Conservation (phyloP, 2,888 invertebrate species). For the Odontothrips loti region DNA sequence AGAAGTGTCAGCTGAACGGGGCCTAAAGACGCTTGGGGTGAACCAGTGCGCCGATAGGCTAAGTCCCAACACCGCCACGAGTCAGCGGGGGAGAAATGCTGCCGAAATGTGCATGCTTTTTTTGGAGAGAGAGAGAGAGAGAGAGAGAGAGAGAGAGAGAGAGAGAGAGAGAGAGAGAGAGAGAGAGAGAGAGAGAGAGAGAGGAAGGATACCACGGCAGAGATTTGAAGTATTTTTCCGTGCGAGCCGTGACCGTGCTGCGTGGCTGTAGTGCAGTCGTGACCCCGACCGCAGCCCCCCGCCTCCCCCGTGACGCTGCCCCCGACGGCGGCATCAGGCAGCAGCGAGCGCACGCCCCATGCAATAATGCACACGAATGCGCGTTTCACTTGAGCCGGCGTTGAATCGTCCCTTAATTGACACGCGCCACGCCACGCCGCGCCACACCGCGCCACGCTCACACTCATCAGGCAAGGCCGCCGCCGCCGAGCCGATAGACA, state of each 20-base stretch:
- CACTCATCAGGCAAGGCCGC: constrained; percentile 8
- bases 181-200: too few relatives aligned
- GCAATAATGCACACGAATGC: too few relatives aligned
- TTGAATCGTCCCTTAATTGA: constrained; percentile 14
- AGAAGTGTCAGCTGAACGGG: too few relatives aligned
- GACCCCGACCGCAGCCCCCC: background rate
- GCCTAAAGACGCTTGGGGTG: too few relatives aligned
- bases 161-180: too few relatives aligned
- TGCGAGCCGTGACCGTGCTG: background rate
- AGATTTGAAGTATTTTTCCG: background rate
- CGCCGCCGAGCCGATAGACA: background rate
- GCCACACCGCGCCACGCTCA: background rate
- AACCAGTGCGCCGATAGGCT: too few relatives aligned
- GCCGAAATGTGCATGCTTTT: too few relatives aligned
- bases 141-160: too few relatives aligned
- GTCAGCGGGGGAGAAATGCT: too few relatives aligned
- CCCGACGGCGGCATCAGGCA: background rate
- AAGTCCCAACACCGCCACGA: too few relatives aligned
- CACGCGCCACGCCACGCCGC: background rate
- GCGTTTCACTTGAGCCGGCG: background rate
- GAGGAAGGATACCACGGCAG: too few relatives aligned
- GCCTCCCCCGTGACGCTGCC: background rate
- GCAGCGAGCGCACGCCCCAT: background rate
- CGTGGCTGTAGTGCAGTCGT: constrained; percentile 34
- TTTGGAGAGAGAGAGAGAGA: too few relatives aligned